These are phyloP conservation scores for Lepidotrigona ventralis DNA, from an alignment of 1,140 invertebrate genomes.

Conservation along the genomic window DNA sequence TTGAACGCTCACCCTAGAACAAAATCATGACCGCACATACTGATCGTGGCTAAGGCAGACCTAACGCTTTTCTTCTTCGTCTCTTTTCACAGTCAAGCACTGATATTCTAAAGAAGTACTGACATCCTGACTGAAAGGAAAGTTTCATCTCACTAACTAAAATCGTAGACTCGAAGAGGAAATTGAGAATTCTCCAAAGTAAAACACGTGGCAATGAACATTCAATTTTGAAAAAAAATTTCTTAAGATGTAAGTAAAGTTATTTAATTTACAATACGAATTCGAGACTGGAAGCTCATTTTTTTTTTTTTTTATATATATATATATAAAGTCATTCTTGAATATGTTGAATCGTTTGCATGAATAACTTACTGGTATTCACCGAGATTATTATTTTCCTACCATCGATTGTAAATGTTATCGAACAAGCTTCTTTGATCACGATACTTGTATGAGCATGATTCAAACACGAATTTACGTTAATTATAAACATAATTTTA, in stretches of 20 bases:
- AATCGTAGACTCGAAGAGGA: not conserved
- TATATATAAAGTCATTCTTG: not conserved
- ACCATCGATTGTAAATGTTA: too few species aligned
- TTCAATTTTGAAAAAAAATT: not conserved
- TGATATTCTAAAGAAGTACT: not conserved
- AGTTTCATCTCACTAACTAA: not conserved
- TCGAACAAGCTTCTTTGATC: not conserved
- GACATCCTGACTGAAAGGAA: not conserved
- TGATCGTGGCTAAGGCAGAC: conserved; percentile 46
- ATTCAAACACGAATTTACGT: not conserved
- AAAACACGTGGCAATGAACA: not conserved
- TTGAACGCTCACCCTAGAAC: conserved; percentile 44
- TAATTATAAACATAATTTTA: not conserved
- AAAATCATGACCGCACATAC: conserved; percentile 56
- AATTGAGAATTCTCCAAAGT: not conserved
- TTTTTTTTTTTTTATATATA: too few species aligned
- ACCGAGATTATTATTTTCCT: not conserved
- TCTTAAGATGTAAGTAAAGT: conserved; percentile 6
- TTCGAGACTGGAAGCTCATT: too few species aligned
- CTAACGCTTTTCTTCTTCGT: conserved; percentile 10
- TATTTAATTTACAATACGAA: not conserved
- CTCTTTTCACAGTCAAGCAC: not conserved
- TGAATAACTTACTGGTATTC: not conserved
- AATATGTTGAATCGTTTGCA: not conserved
- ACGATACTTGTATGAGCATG: not conserved